Evolutionary conservation across 2,888 invertebrate genomes (phyloP), one percentile per base, ranked within the genome.

Genomic region (Limenitis camilla): DNA sequence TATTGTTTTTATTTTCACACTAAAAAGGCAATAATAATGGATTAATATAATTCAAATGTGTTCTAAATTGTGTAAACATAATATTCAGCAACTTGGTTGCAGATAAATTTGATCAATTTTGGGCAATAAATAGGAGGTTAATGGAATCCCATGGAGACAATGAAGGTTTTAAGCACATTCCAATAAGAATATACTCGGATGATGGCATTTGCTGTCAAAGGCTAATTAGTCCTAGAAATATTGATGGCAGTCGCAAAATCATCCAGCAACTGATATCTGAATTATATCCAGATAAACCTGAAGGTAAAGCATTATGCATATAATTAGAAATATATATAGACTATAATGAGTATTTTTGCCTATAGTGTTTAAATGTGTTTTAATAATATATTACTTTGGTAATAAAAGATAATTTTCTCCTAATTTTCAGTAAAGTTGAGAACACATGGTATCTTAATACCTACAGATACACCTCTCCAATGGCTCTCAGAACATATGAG

Each of bases 41-140:
- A 2, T 19, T 19, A 19, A 19, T 19, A 3, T 1, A 19, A 19
- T 19, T 19, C 3, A 2, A 19, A 19, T 19, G 8, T 35, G 10
- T n/a, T n/a, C 8, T 35, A 33, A n/a, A 35, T n/a, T 35, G 10
- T n/a, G 4, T 10, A 4, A 36, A 10, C 30, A 44, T 5, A 28
- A 35, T 27, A 44, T 44, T 5, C 7, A 38, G 29, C 27, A 5
- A 10, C 4, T 31, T 19, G 33, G 36, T 52, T 44, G 19, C 29
- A 95, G 96, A 98, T 76, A 97, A 97, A 82, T 99, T 99, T 86
- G 99, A 99, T 78, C 98, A 98, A 79, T 99, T 99, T 80, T 99
- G 99, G 99, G 93, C 96, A 4, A 94, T 99, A 8, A 99, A 99
- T 77, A 91, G 96, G 64, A 93, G 96, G 71, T 86, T 99, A 49